These are phyloP conservation scores for Chaetodon trifascialis DNA, from an alignment of 2,113 vertebrate species.

Conservation along the genomic window DNA sequence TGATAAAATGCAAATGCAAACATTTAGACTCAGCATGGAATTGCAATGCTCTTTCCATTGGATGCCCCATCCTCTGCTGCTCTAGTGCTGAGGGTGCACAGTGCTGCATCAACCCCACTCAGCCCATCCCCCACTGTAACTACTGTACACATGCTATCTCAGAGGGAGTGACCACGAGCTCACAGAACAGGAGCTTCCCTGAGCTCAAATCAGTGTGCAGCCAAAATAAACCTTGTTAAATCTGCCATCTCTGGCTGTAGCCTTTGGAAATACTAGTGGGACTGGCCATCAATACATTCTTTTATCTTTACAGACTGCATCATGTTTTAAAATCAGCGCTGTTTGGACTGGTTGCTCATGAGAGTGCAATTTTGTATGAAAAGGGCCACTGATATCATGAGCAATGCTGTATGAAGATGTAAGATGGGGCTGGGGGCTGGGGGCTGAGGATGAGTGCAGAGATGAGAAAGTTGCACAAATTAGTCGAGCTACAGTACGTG, in stretches of 20 bases:
- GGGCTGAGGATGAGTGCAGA: slow-evolving; percentile 26
- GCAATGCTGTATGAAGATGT: slow-evolving; percentile 36
- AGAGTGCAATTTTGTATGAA: slow-evolving; percentile 40
- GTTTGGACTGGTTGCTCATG: slow-evolving; percentile 1
- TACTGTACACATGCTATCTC: slow-evolving; percentile 64
- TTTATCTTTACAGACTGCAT: slow-evolving; percentile 6
- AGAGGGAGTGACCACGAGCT: slow-evolving; percentile 47
- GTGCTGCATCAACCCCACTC: slow-evolving; percentile 67
- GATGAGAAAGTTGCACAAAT: slow-evolving; percentile 63
- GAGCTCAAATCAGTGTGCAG: slow-evolving; percentile 27
- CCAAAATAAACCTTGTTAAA: slow-evolving; percentile 33
- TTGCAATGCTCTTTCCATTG: slow-evolving; percentile 34
- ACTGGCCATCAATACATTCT: background rate
- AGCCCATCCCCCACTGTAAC: slow-evolving; percentile 72
- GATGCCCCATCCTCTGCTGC: slow-evolving; percentile 60
- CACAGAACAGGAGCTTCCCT: slow-evolving; percentile 36
- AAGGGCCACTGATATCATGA: slow-evolving; percentile 40
- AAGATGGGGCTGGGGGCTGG: slow-evolving; percentile 12
- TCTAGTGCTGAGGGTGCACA: slow-evolving; percentile 52
- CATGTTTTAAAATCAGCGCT: slow-evolving; percentile 4
- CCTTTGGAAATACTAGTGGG: background rate
- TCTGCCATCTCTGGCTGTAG: background rate
- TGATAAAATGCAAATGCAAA: slow-evolving; percentile 36
- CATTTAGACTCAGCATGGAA: slow-evolving; percentile 4
- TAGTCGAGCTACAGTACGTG: slow-evolving; percentile 28